Base-by-base conservation (phyloP, 2,113 vertebrate species). In the Sitta europaea region DNA sequence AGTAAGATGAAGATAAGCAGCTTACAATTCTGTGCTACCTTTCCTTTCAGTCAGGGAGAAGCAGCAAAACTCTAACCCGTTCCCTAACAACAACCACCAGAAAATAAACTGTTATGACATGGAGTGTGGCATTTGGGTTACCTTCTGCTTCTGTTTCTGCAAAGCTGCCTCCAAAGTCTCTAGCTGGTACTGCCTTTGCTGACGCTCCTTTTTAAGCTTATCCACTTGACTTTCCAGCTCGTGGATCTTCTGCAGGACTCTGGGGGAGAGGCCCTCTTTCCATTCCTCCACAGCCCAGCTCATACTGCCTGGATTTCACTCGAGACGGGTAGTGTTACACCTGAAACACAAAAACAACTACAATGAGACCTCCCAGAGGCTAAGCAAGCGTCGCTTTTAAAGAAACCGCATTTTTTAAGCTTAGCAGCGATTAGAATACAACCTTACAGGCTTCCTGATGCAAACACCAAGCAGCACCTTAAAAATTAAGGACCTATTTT, bases 131-230 rank as follows among this genome's bases (percentile, higher is more conserved):
- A 90, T 42, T 51, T 45, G 92, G 17, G 23, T 74, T 95, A 99
- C 99, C 98, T 99, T 99, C 94, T 99, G 99, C 67, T 99, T 99
- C 89, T 99, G 99, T 90, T 99, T 99, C 71, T 99, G 98, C 65
- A 99, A 90, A 3, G 98, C 98, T 29, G 98, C 98, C 86, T 99
- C 99, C 48, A 99, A 93, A 25, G 98, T 98, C 25, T 99, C 99
- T 12, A 99, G 91, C 92, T 99, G 99, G 95, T 99, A 99, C 87
- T 99, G 99, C 66, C 98, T 98, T 88, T 99, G 99, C 62, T 98
- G 98, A 66, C 97, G 97, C n/a, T 99, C 99, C 84, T 99, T 99
- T 96, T 99, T 99, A 63, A 99, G 96, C 74, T 99, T 99, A 86
- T 99, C 99, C 61, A 99, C 96, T 93, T 99, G 99, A 54, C 94